A percentile compares a stretch with the other conserved stretches of the same genome.
Evolutionary conservation across 2,888 invertebrate genomes (phyloP).

Genomic region (Prionchulus punctatus): DNA sequence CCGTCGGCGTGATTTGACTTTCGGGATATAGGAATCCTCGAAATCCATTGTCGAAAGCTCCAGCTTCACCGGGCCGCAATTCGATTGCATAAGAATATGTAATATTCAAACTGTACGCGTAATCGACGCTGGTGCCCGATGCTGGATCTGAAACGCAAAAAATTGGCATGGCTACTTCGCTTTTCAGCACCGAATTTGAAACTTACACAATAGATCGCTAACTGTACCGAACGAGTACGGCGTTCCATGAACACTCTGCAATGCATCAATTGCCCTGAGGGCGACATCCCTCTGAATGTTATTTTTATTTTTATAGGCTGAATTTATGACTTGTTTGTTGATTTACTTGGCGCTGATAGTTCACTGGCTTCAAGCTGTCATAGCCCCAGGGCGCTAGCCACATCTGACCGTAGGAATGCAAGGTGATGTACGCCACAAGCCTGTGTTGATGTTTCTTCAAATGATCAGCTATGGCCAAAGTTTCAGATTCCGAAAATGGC

Average conservation of each 20-base stretch:
- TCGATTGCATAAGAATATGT: conserved; percentile 27
- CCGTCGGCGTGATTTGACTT: background rate
- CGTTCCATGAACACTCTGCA: conserved; percentile 21
- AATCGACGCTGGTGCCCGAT: conserved; percentile 28
- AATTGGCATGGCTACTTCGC: background rate
- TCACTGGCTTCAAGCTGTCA: conserved; percentile 20
- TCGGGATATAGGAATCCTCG: background rate
- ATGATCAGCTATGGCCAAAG: background rate
- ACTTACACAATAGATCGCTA: conserved; percentile 25
- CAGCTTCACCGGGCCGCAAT: conserved; percentile 18
- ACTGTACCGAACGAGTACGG: conserved; percentile 25
- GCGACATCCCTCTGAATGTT: conserved; percentile 22
- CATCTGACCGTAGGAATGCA: conserved; percentile 28
- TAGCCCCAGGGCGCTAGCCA: conserved; percentile 27
- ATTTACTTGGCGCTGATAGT: conserved; percentile 21
- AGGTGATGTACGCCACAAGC: conserved; percentile 23
- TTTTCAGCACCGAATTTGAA: background rate
- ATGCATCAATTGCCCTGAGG: conserved; percentile 22
- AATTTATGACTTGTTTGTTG: background rate
- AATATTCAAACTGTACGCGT: conserved; percentile 23
- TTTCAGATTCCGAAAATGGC: conserved; percentile 8
- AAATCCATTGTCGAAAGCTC: background rate
- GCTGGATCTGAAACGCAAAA: conserved; percentile 22
- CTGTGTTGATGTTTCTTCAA: conserved; percentile 14
- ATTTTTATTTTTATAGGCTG: background rate